Evolutionary conservation across 2,113 vertebrate species (phyloP), one percentile per base, ranked within the genome.

Genomic region (Struthio camelus): DNA sequence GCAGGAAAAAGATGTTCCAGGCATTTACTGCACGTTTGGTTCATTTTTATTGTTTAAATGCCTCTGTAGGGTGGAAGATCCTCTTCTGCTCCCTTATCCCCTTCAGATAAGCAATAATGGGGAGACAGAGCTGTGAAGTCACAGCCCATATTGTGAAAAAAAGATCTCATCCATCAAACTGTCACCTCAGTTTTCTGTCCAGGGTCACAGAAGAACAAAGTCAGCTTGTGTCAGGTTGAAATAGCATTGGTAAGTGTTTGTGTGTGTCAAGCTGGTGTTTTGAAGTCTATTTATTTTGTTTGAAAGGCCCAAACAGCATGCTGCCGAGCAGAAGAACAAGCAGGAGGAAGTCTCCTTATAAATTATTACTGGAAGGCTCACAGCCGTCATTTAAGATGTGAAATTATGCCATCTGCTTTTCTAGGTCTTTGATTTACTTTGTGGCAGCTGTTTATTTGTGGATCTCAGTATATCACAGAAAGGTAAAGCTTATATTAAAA

Each of bases 141-240:
- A 96, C 97, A 96, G 89, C 86, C 95, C 94, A 78, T 95, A 96
- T 98, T 97, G 97, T 98, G 97, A 97, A 96, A 94, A 94, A 91
- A 94, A 89, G 96, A 92, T 90, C 94, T 80, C 97, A 98, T 98
- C 97, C 97, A 98, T 98, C 98, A 98, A 98, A 85, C 95, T 83
- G 91, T 97, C 98, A 97, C 96, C 94, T 97, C 97, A 85, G 92
- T 91, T 97, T 97, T 98, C 97, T 97, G 77, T 94, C 94, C 80
- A 84, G 97, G 97, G 98, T 98, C 98, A 97, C 94, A 83, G 80
- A 53, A 61, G 93, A 97, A 98, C 97, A 97, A 97, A 98, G 97
- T 98, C 94, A 25, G 96, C 92, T 38, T 96, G 94, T 97, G 96
- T 97, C 93, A 88, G 96, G 91, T 97, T 95, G 95, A 96, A 97